Conservation (phyloP, 2,797 vertebrate species). For the Acanthurus tractus region DNA sequence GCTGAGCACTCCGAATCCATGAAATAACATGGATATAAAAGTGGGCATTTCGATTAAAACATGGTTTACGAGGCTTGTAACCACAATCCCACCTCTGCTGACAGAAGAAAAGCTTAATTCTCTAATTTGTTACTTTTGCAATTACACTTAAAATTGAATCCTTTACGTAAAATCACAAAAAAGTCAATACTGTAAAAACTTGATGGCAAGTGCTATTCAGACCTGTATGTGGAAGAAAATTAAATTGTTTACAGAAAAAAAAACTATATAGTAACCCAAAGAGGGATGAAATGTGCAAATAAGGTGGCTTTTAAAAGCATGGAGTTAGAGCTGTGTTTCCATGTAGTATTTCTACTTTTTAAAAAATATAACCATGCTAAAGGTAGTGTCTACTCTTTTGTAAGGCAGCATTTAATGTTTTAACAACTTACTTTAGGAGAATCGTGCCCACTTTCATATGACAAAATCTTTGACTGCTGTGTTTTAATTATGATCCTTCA, state of each 20-base stretch:
- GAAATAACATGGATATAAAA: slow-evolving; percentile 6
- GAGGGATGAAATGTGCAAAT: background rate
- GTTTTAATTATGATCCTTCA: too few species aligned
- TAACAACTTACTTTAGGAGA: background rate
- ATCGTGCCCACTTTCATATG: background rate
- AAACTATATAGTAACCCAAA: background rate
- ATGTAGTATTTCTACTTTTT: background rate
- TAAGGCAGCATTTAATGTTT: background rate
- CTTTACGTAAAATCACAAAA: background rate
- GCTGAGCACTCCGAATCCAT: slow-evolving; percentile 1
- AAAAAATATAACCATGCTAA: background rate
- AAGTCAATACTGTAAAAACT: background rate
- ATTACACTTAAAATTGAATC: background rate
- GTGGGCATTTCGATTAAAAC: slow-evolving; percentile 8
- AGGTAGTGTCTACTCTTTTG: background rate
- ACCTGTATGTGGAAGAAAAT: too few species aligned
- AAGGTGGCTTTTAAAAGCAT: background rate
- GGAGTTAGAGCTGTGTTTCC: too few species aligned
- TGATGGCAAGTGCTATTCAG: background rate
- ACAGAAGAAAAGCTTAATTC: background rate
- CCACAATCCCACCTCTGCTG: background rate
- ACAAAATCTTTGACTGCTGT: too few species aligned
- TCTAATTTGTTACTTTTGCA: too few species aligned
- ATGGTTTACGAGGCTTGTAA: background rate
- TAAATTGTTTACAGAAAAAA: too few species aligned